These are phyloP conservation scores for Baronia brevicornis DNA, from an alignment of 2,888 invertebrate genomes.

Conservation along the genomic window DNA sequence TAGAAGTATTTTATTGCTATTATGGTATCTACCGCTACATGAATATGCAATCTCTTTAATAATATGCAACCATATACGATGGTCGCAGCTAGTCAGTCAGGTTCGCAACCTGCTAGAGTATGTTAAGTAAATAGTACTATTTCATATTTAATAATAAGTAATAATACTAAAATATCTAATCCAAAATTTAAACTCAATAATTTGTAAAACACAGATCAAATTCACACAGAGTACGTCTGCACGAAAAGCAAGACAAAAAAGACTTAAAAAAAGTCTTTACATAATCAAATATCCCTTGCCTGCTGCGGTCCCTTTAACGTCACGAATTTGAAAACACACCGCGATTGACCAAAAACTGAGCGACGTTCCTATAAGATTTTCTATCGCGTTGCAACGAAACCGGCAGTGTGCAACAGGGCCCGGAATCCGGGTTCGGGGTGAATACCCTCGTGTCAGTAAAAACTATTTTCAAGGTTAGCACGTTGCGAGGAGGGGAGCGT, in stretches of 20 bases:
- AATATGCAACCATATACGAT: too few relatives aligned
- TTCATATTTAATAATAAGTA: too few relatives aligned
- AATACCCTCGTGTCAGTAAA: constrained; percentile 74
- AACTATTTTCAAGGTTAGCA: constrained; percentile 75
- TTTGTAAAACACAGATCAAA: too few relatives aligned
- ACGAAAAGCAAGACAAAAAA: constrained; percentile 50
- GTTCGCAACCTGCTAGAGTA: too few relatives aligned
- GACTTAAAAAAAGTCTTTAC: constrained; percentile 51
- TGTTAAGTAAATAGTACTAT: too few relatives aligned
- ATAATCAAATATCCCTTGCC: constrained; percentile 67
- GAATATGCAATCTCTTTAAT: too few relatives aligned
- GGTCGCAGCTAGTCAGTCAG: too few relatives aligned
- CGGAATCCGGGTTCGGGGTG: constrained; percentile 73
- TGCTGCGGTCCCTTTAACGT: constrained; percentile 53
- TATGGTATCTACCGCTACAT: too few relatives aligned
- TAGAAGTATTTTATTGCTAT: too few relatives aligned
- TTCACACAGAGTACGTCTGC: constrained; percentile 30
- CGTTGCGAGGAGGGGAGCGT: constrained; percentile 63
- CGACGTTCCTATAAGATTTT: constrained; percentile 47
- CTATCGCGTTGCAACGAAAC: constrained; percentile 33
- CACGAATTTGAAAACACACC: constrained; percentile 38
- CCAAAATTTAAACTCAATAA: too few relatives aligned
- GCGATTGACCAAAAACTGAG: constrained; percentile 29
- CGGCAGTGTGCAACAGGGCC: constrained; percentile 56
- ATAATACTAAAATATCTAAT: too few relatives aligned